Evolutionary conservation across 2,113 vertebrate species (phyloP).

Genomic region (Hippocampus abdominalis): DNA sequence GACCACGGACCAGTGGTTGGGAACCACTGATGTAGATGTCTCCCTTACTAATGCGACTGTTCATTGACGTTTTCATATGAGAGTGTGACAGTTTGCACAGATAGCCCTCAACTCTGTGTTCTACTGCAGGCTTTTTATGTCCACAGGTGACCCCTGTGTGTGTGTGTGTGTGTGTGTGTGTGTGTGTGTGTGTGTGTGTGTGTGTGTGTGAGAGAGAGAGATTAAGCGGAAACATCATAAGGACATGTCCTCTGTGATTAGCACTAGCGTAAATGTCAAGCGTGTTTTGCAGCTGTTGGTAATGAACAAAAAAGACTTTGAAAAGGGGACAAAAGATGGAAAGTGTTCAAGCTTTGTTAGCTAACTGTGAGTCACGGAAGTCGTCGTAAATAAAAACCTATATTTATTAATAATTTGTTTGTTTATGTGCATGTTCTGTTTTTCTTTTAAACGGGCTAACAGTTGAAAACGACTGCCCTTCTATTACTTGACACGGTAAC

Average conservation of each 20-base stretch:
- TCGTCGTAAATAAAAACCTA: too few species aligned
- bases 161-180: neutral
- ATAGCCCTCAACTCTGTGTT: neutral
- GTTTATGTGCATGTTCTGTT: too few species aligned
- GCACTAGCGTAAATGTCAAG: slow-evolving; percentile 62
- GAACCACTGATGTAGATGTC: too few species aligned
- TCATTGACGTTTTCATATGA: neutral
- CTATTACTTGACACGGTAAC: too few species aligned
- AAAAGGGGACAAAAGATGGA: neutral
- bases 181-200: slow-evolving; percentile 2
- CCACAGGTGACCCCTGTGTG: slow-evolving; percentile 2
- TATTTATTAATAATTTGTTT: too few species aligned
- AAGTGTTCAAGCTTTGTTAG: neutral
- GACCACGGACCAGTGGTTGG: too few species aligned
- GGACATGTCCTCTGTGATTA: slow-evolving; percentile 54
- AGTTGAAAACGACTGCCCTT: too few species aligned
- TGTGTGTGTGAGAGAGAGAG: slow-evolving; percentile 17
- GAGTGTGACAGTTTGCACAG: neutral
- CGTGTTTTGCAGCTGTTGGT: slow-evolving; percentile 47
- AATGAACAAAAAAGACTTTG: slow-evolving; percentile 45
- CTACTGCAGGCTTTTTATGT: slow-evolving; percentile 1
- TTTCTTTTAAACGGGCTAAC: too few species aligned
- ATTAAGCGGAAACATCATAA: slow-evolving; percentile 44
- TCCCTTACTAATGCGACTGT: neutral
- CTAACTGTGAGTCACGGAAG: too few species aligned